Evolutionary conservation across 2,797 vertebrate genomes (phyloP).

Genomic region (Pangasius sanitwongsei): DNA sequence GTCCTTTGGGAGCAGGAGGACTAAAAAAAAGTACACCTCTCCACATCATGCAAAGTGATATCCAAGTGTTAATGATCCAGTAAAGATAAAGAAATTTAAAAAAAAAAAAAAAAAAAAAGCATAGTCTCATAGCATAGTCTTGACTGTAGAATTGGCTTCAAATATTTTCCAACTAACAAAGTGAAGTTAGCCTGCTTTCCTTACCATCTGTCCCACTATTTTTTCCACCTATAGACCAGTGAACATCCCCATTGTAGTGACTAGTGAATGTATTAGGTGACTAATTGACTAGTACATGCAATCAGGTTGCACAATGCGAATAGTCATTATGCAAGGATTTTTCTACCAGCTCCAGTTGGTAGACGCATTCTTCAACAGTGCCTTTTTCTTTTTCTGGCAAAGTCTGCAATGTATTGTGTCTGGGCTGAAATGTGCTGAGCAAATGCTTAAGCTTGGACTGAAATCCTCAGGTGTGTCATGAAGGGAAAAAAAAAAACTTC

Average conservation of each 20-base stretch:
- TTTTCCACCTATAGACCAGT: not conserved
- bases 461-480: not conserved
- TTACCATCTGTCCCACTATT: not conserved
- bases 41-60: not conserved
- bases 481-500: not conserved
- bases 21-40: not conserved
- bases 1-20: not conserved
- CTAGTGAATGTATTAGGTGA: not conserved
- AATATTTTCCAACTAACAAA: not conserved
- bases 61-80: not conserved
- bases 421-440: slow-evolving; percentile 14
- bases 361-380: not conserved
- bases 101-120: not conserved
- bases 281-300: not conserved
- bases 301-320: not conserved
- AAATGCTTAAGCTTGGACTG: not conserved
- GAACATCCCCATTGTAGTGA: not conserved
- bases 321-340: not conserved
- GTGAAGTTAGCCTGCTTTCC: not conserved
- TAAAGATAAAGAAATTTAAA: not conserved
- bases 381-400: not conserved
- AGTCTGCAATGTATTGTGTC: not conserved
- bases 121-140: not conserved
- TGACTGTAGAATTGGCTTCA: not conserved
- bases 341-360: not conserved